Evolutionary conservation across 2,888 invertebrate genomes (phyloP).

Genomic region (Oligia latruncula): DNA sequence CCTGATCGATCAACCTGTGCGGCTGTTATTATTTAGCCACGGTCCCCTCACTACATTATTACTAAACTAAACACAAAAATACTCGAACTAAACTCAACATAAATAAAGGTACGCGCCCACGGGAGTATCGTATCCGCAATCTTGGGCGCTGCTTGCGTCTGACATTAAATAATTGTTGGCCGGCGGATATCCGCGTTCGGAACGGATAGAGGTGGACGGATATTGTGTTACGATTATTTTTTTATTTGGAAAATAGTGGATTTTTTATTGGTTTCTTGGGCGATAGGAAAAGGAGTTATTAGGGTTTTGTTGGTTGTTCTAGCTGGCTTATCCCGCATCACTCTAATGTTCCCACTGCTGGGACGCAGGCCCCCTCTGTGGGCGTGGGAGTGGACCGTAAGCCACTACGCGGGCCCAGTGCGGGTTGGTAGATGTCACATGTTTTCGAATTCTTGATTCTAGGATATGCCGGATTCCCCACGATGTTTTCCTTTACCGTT

Average conservation of each 20-base stretch:
- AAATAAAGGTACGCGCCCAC: slow-evolving; percentile 70
- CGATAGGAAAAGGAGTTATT: not conserved
- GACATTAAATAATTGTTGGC: slow-evolving; percentile 86
- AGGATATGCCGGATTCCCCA: no score
- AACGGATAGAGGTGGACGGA: slow-evolving; percentile 48
- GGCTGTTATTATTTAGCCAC: no score
- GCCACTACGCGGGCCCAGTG: no score
- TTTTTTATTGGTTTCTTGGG: not conserved
- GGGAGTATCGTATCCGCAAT: slow-evolving; percentile 70
- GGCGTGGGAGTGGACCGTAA: no score
- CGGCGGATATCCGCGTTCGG: slow-evolving; percentile 53
- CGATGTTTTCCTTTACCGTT: no score
- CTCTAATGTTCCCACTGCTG: no score
- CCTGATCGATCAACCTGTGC: no score
- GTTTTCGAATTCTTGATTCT: no score
- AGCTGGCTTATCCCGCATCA: no score
- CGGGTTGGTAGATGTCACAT: no score
- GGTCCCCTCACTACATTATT: no score
- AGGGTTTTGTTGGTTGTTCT: not conserved
- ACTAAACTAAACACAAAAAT: slow-evolving; percentile 30
- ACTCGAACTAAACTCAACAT: slow-evolving; percentile 18
- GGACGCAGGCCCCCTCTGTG: no score
- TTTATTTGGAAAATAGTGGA: not conserved
- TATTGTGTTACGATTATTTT: slow-evolving; percentile 29
- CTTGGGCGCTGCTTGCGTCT: slow-evolving; percentile 80